Base-by-base conservation (phyloP, 2,113 vertebrate genomes). In the Procavia capensis region DNA sequence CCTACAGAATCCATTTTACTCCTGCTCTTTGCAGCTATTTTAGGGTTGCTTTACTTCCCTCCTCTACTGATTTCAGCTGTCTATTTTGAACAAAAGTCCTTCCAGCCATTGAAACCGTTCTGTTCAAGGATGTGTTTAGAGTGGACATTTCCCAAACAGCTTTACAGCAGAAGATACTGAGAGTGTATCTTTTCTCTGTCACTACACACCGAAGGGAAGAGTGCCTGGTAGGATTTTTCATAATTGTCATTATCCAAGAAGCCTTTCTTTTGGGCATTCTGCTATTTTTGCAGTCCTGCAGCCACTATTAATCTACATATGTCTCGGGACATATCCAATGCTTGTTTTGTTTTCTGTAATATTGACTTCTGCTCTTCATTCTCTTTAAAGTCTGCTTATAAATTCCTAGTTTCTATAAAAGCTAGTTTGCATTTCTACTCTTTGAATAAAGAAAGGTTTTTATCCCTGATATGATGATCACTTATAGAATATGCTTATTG, bases 51-150 rank as follows among this genome's bases (percentile, higher is more conserved):
- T 95, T 99, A 19, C 98, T 99, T 34, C 99, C 99, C 50, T 98
- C 98, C 90, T 99, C 98, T 9, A 36, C 94, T n/a, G 99, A 99
- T 31, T 95, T 68, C 96, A 99, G 98, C 98, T 99, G 98, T 86
- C 98, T 99, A 7, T 99, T 99, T 95, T 98, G 99, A 95, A 99
- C 99, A 20, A 99, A 98, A 97, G 97, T 99, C 79, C 98, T 98
- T 85, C 97, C 97, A 43, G 98, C 98, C 87, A 75, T 87, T 20
- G 98, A 99, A 85, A 97, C 93, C 4, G 50, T 98, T 75, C 39
- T 96, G 17, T 98, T 99, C 96, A 98, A 96, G 0, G 99, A 99
- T 72, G 80, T 99, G 54, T 99, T 99, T 98, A 95, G 99, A 95
- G 98, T 98, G 54, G 95, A 97, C 75, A 97, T 99, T 91, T 97